Base-by-base conservation (phyloP, 2,113 vertebrate species). In the human region DNA sequence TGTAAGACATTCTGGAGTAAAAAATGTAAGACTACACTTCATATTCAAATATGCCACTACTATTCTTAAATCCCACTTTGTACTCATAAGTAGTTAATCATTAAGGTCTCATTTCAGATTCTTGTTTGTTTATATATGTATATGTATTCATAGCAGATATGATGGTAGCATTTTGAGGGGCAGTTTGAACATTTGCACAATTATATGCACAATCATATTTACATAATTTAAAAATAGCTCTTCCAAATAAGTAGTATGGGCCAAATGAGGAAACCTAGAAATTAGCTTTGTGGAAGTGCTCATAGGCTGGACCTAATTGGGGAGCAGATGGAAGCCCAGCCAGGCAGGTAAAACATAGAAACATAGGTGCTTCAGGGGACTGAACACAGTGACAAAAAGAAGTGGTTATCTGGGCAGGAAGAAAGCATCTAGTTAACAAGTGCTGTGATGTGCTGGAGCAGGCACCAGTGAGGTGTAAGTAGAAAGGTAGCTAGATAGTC, bases 81-180 rank as follows among this genome's bases (percentile, higher is more conserved):
- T 94, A 11, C 48, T 96, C 40, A 68, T 48, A 89, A 72, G 25
- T 86, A 85, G 16, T 64, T 76, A 32, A 91, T 92, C 48, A 92
- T 85, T 85, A 95, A 91, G 50, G 32, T 92, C 79, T 92, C 48
- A 30, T 70, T 97, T 96, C 35, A 94, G 14, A 84, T 89, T 93
- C 61, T 87, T 97, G 16, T 79, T 72, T 93, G 38, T 80, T 68
- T 91, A 61, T 12, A 43, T 68, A 52, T 76, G 40, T 55, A 30
- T 90, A 20, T 73, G 9, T 55, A n/a, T 48, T 17, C 40, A 25
- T 90, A 68, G 25, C 16, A 93, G 59, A 22, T 92, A 48, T 12
- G 85, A 48, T 79, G 43, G 35, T 90, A 55, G 8, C 38, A 38
- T 75, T 40, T 73, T 81, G 5, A 45, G 11, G 22, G 32, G 23